Evolutionary conservation across 2,797 vertebrate genomes (phyloP), one percentile per base, ranked within the genome.

Genomic region (Catamblyrhynchus diadema): DNA sequence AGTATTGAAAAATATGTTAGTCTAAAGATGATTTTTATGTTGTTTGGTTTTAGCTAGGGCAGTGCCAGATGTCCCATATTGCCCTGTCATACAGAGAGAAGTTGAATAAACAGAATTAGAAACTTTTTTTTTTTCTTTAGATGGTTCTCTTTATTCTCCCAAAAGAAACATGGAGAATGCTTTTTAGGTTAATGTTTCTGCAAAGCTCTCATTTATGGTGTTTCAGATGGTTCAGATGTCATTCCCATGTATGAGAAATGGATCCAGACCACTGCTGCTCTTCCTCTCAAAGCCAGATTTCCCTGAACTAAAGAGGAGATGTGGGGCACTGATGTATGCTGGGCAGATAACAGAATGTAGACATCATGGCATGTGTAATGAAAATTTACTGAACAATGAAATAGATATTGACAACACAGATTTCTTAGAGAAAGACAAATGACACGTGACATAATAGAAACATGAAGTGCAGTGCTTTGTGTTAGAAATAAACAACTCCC

Each of bases 361-460:
- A 12, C 3, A 54, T 87, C 91, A 91, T 39, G 57, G 57, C 25
- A 60, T 7, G 14, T 65, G 42, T 66, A 92, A 92, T 92, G 67
- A 59, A 93, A 92, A 92, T 95, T 84, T 78, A 83, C 93, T 83
- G 86, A 47, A n/a, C 87, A 79, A 59, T 73, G 86, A 84, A 92
- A 86, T 79, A 89, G 89, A 78, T 96, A 95, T 90, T 93, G 75
- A 93, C 94, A 96, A 80, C 28, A 80, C 8, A 62, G 66, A 80
- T 77, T 91, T 89, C 51, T 73, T 88, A 86, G 33, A 71, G 82
- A 81, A 90, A 86, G 75, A 92, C 33, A 74, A 74, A 56, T 75
- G 84, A 82, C 42, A 89, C 4, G 30, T 50, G 93, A 47, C 66
- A 44, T 80, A 83, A 79, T 42, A 64, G 69, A 88, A 96, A 82